These are phyloP conservation scores for Phymastichus coffea DNA, from an alignment of 1,140 invertebrate genomes.

Conservation along the genomic window DNA sequence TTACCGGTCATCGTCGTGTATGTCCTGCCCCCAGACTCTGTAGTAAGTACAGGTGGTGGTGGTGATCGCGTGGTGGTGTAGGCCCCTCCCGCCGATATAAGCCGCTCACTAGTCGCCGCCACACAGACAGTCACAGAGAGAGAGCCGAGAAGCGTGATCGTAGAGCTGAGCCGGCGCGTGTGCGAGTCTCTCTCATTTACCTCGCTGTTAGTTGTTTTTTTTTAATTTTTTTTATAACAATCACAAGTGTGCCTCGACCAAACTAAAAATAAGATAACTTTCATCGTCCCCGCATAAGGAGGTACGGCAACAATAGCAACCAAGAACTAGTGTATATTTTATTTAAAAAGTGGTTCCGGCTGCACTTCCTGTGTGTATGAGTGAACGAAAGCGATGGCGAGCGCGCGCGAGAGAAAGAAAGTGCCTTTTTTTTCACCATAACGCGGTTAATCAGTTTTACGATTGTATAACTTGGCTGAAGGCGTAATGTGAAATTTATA, in stretches of 20 bases:
- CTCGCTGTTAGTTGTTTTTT: constrained; percentile 4
- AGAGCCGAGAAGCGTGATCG: constrained; percentile 46
- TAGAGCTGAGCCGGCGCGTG: constrained; percentile 50
- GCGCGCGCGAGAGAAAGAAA: constrained; percentile 15
- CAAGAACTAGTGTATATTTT: too few relatives aligned
- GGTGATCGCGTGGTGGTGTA: constrained; percentile 24
- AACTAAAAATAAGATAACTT: too few relatives aligned
- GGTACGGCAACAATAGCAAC: too few relatives aligned
- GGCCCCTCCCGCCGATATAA: constrained; percentile 58
- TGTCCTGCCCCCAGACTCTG: too few relatives aligned
- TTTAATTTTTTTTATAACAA: not conserved
- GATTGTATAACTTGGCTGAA: constrained; percentile 15
- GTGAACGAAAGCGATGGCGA: constrained; percentile 4
- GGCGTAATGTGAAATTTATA: too few relatives aligned
- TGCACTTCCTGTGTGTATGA: too few relatives aligned
- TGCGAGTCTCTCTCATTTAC: constrained; percentile 2
- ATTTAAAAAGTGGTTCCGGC: too few relatives aligned
- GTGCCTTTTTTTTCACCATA: constrained; percentile 18
- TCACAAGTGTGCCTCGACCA: too few relatives aligned
- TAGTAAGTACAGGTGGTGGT: not conserved
- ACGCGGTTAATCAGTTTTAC: constrained; percentile 14
- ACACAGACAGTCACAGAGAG: constrained; percentile 56
- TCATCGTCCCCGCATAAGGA: too few relatives aligned
- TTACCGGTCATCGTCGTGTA: too few relatives aligned
- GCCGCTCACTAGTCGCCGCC: constrained; percentile 53